phyloP scores from a whole-genome alignment of 2,797 vertebrate genomes.

The Parauchenoglanis ngamensis region DNA sequence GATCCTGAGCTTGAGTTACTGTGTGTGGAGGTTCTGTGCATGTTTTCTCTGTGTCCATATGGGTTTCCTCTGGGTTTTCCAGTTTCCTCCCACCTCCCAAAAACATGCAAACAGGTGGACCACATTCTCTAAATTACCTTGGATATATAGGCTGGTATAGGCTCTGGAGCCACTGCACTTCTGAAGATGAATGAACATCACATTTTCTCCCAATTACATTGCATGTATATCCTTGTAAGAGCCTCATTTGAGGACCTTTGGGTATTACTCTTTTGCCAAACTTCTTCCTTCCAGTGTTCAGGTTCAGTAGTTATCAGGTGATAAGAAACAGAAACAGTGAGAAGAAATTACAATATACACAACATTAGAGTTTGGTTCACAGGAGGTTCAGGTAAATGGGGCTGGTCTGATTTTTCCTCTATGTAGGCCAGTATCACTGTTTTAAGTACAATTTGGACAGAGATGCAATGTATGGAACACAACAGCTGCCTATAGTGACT shows the following conservation, averaged over 20 bases:
- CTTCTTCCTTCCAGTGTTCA: too few relatives aligned
- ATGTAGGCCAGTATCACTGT: background rate
- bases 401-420: background rate
- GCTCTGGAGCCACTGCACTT: background rate
- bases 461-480: background rate
- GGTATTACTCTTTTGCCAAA: too few relatives aligned
- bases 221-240: too few relatives aligned
- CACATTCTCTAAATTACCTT: background rate
- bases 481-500: background rate
- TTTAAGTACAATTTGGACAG: background rate
- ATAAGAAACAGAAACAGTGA: too few relatives aligned
- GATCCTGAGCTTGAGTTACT: background rate
- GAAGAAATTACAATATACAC: too few relatives aligned
- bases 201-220: too few relatives aligned
- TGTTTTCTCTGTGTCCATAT: background rate
- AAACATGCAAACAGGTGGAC: background rate
- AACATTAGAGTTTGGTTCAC: too few relatives aligned
- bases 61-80: background rate
- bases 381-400: too few relatives aligned
- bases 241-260: too few relatives aligned
- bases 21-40: background rate
- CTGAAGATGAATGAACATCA: background rate
- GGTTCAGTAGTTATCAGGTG: too few relatives aligned
- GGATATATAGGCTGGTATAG: background rate
- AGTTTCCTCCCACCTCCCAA: background rate